Conservation (phyloP, 2,113 vertebrate genomes). For the Athene noctua region DNA sequence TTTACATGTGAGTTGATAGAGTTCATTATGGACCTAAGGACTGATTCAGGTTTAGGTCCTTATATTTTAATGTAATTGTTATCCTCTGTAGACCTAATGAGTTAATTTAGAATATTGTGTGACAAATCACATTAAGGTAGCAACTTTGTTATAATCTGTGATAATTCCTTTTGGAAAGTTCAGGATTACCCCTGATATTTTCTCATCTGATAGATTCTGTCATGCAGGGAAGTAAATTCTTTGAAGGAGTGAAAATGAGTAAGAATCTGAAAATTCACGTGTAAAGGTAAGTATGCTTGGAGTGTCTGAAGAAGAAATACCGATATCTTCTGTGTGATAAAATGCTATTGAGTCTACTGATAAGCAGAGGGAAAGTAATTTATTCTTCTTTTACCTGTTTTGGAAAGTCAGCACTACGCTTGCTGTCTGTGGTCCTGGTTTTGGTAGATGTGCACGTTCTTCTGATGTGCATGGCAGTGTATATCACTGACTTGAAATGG, state of each 20-base stretch:
- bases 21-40: background rate
- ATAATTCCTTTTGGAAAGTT: background rate
- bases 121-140: background rate
- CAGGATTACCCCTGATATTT: background rate
- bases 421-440: background rate
- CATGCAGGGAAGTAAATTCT: background rate
- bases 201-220: background rate
- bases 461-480: background rate
- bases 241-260: background rate
- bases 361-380: background rate
- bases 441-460: fast-evolving
- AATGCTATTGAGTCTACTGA: background rate
- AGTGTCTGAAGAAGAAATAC: background rate
- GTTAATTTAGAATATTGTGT: background rate
- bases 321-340: background rate
- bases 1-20: background rate
- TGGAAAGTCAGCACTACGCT: background rate
- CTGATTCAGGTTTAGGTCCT: background rate
- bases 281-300: background rate
- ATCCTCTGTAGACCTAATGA: background rate
- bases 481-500: background rate
- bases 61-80: background rate
- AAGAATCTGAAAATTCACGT: background rate
- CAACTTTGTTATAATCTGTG: background rate
- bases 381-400: background rate